Conservation (phyloP, 2,888 invertebrate species). For the Eilema sororculum region DNA sequence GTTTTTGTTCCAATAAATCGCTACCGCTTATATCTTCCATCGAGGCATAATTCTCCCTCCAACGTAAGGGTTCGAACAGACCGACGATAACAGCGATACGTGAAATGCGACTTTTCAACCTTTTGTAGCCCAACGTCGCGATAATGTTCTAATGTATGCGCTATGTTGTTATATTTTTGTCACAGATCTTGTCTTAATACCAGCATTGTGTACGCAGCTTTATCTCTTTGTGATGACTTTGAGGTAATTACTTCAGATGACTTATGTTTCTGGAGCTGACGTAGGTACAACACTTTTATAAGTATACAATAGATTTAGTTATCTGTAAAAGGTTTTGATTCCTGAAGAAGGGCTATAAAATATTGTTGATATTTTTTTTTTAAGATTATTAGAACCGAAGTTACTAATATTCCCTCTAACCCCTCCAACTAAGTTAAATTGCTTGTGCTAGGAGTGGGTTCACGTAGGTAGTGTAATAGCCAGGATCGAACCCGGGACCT, state of each 20-base stretch:
- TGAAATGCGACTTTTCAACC: constrained; percentile 85
- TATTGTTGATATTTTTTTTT: no score
- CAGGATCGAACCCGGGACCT: no score
- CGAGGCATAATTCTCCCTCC: constrained; percentile 69
- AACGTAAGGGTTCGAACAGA: constrained; percentile 82
- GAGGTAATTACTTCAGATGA: constrained; percentile 33
- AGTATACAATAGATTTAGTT: not conserved
- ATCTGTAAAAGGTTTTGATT: not conserved
- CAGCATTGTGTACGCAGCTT: constrained; percentile 41
- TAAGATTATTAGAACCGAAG: no score
- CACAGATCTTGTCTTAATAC: constrained; percentile 59
- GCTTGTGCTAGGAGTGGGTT: no score
- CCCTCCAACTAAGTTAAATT: no score
- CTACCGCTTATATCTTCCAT: constrained; percentile 48
- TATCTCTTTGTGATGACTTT: constrained; percentile 40
- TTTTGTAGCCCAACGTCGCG: constrained; percentile 80
- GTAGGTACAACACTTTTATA: not conserved
- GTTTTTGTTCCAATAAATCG: constrained; percentile 14
- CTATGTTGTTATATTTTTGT: constrained; percentile 76
- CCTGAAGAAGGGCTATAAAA: not conserved
- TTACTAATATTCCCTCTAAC: no score
- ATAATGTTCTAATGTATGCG: constrained; percentile 83
- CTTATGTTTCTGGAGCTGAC: not conserved
- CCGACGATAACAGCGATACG: constrained; percentile 80
- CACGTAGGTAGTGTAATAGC: no score